These are phyloP conservation scores for Phrixothrix hirtus DNA, from an alignment of 2,888 invertebrate genomes.

Conservation along the genomic window DNA sequence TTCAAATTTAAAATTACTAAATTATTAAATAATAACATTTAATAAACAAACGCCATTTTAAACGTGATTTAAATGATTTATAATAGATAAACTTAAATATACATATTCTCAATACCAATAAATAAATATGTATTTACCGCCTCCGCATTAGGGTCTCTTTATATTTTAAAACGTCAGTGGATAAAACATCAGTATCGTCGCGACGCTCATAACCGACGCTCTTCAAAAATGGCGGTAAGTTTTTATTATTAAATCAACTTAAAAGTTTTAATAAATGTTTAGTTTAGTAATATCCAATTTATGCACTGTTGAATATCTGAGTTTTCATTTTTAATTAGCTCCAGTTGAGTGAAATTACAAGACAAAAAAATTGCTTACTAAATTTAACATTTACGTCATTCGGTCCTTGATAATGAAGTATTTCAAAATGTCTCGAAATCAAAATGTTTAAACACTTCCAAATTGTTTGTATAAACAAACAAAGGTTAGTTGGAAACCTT, in stretches of 20 bases:
- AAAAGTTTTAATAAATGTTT: too few relatives aligned
- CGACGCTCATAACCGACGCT: slow-evolving; percentile 53
- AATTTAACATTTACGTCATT: slow-evolving; percentile 8
- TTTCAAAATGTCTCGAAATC: slow-evolving; percentile 3
- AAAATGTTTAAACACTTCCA: not conserved
- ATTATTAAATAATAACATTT: too few relatives aligned
- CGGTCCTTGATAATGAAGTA: slow-evolving; percentile 2
- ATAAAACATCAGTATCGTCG: slow-evolving; percentile 58
- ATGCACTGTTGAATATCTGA: too few relatives aligned
- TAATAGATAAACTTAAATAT: not conserved
- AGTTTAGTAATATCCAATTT: too few relatives aligned
- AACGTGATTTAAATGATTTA: not conserved
- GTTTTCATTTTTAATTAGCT: not conserved
- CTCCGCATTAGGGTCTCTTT: slow-evolving; percentile 22
- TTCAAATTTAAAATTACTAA: too few relatives aligned
- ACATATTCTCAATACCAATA: too few relatives aligned
- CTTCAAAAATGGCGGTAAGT: slow-evolving; percentile 51
- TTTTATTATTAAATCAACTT: too few relatives aligned
- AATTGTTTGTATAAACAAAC: not conserved
- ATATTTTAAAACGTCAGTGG: slow-evolving; percentile 22
- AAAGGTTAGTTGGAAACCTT: too few relatives aligned
- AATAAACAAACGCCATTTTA: too few relatives aligned
- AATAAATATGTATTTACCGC: slow-evolving; percentile 28
- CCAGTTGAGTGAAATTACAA: not conserved
- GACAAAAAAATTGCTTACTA: slow-evolving; percentile 6